Conservation (phyloP, 2,113 vertebrate species). For the Ptilonorhynchus violaceus region DNA sequence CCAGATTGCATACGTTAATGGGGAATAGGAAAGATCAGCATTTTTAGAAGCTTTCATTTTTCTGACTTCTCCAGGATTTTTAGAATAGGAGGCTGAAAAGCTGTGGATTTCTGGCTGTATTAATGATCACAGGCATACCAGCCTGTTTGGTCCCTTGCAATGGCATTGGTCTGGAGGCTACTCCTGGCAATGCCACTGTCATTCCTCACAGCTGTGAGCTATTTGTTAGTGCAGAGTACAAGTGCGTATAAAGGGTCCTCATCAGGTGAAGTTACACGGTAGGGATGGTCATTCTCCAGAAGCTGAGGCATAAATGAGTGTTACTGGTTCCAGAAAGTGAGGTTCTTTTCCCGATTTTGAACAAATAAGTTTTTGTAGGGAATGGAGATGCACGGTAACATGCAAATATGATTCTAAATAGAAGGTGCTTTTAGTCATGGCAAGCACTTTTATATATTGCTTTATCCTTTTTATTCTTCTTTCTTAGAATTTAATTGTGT, state of each 20-base stretch:
- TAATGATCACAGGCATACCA: neutral
- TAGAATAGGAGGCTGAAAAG: neutral
- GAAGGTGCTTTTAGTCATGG: neutral
- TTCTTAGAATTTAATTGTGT: neutral
- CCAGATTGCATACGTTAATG: neutral
- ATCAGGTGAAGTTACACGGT: neutral
- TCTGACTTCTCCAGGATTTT: neutral
- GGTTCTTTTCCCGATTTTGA: neutral
- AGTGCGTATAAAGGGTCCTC: neutral
- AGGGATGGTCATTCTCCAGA: neutral
- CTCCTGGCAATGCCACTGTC: neutral
- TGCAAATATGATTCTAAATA: neutral
- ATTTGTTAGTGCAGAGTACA: neutral
- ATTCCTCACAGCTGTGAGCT: neutral
- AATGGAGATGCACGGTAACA: neutral
- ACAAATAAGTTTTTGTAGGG: neutral
- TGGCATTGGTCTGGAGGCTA: neutral
- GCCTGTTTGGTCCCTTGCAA: neutral
- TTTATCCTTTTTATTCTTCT: neutral
- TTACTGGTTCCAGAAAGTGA: neutral
- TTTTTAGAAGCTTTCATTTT: neutral
- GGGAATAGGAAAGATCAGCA: neutral
- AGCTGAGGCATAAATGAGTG: neutral
- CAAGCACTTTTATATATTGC: neutral
- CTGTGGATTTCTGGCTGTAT: neutral